Evolutionary conservation across 2,888 invertebrate genomes (phyloP), one percentile per base, ranked within the genome.

Genomic region (Dicranocentrus wangi): DNA sequence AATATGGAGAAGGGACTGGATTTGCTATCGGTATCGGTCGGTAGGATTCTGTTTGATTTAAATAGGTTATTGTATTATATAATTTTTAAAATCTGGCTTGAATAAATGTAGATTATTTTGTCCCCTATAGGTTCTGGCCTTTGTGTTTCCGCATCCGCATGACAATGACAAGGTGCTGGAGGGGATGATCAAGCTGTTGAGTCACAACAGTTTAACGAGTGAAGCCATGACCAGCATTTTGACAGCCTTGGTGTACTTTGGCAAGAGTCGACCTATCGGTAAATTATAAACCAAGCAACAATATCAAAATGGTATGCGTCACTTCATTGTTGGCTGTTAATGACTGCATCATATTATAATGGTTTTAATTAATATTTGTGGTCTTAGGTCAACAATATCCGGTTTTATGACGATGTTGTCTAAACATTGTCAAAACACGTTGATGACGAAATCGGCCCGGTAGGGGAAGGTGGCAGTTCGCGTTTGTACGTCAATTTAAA

Each of bases 401-500:
- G n/a, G n/a, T n/a, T n/a, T n/a, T n/a, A n/a, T n/a, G n/a, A n/a
- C n/a, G n/a, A n/a, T n/a, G n/a, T n/a, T n/a, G n/a, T n/a, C n/a
- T n/a, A n/a, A n/a, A n/a, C n/a, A n/a, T n/a, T n/a, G n/a, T n/a
- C n/a, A n/a, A n/a, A n/a, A n/a, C n/a, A n/a, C n/a, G n/a, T n/a
- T n/a, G n/a, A n/a, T n/a, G n/a, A n/a, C 95, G n/a, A n/a, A n/a
- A n/a, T n/a, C n/a, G 2, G 94, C 96, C 0, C 97, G 97, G 89
- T 98, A 98, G 89, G 97, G 98, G 5, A 99, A 99, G 89, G 97
- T 98, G 87, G 97, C 98, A 2, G 94, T 99, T 82, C 93, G 96
- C 86, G 98, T 89, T 92, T 99, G 71, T 95, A 92, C 89, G 93
- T 95, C 61, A 96, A 96, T 89, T 93, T 94, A 90, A 91, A 91